phyloP scores from a whole-genome alignment of 1,140 invertebrate genomes.

The Drosophila nasuta region DNA sequence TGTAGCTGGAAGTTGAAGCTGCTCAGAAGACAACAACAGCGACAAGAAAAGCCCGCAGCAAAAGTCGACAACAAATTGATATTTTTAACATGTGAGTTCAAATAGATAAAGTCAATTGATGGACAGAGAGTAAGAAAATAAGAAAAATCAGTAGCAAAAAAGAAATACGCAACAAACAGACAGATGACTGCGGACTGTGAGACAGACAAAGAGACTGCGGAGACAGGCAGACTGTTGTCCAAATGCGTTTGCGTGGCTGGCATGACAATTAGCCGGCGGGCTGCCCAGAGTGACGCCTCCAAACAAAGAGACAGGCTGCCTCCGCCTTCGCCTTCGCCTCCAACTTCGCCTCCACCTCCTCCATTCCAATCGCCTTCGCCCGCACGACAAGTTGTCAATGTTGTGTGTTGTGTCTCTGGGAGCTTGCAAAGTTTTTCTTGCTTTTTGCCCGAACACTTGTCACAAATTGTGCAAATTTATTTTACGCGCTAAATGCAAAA shows the following conservation, averaged over 20 bases:
- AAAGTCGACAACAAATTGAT: conserved; percentile 78
- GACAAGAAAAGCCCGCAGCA: conserved; percentile 53
- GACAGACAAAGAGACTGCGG: conserved; percentile 22
- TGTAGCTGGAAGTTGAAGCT: conserved; percentile 13
- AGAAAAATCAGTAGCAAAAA: conserved; percentile 59
- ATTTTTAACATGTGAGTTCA: conserved; percentile 82
- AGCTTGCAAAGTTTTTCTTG: conserved; percentile 21
- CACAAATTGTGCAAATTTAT: conserved; percentile 82
- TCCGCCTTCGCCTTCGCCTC: conserved; percentile 3
- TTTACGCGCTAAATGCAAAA: conserved; percentile 81
- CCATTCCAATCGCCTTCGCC: conserved; percentile 11
- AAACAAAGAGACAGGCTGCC: conserved; percentile 55
- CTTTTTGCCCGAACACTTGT: conserved; percentile 67
- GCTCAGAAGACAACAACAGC: conserved; percentile 21
- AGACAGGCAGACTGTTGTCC: conserved; percentile 43
- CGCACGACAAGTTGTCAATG: conserved; percentile 63
- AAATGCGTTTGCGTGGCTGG: conserved; percentile 69
- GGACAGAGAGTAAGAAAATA: conserved; percentile 63
- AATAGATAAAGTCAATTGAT: conserved; percentile 83
- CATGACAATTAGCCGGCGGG: conserved; percentile 78
- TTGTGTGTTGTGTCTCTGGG: conserved; percentile 53
- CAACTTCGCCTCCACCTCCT: not conserved
- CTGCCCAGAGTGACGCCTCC: conserved; percentile 75
- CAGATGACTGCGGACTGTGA: conserved; percentile 24
- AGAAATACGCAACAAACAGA: conserved; percentile 32